Conservation (phyloP, 2,797 vertebrate species). For the Hydrocynus forskahlii region DNA sequence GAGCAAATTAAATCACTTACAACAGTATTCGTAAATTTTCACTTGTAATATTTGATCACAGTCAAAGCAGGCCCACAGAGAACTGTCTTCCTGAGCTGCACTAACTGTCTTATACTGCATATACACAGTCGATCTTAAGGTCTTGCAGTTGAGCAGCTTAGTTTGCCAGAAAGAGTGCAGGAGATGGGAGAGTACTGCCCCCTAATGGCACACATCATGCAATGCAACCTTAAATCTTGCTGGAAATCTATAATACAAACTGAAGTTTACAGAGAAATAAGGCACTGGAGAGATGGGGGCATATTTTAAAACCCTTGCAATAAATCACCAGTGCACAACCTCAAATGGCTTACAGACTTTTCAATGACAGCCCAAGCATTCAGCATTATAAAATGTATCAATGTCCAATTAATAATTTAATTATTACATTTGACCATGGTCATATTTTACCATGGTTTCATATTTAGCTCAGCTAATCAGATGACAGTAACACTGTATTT, state of each 20-base stretch:
- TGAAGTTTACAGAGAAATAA: neutral
- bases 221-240: neutral
- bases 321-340: too few relatives aligned
- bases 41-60: neutral
- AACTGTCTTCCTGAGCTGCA: neutral
- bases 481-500: too few relatives aligned
- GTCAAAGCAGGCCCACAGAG: neutral
- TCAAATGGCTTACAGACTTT: too few relatives aligned
- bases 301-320: too few relatives aligned
- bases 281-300: too few relatives aligned
- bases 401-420: too few relatives aligned
- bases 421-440: too few relatives aligned
- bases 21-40: neutral
- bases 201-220: conserved; percentile 14
- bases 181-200: conserved; percentile 1
- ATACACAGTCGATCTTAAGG: neutral
- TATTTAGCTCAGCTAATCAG: too few relatives aligned
- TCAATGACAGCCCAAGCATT: too few relatives aligned
- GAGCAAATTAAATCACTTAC: neutral
- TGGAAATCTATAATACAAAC: neutral
- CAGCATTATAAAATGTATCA: too few relatives aligned
- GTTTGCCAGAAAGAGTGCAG: neutral
- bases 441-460: too few relatives aligned
- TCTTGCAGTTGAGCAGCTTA: neutral
- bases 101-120: neutral